Evolutionary conservation across 2,888 invertebrate species (phyloP).

Genomic region (Sarcophaga rosellei): DNA sequence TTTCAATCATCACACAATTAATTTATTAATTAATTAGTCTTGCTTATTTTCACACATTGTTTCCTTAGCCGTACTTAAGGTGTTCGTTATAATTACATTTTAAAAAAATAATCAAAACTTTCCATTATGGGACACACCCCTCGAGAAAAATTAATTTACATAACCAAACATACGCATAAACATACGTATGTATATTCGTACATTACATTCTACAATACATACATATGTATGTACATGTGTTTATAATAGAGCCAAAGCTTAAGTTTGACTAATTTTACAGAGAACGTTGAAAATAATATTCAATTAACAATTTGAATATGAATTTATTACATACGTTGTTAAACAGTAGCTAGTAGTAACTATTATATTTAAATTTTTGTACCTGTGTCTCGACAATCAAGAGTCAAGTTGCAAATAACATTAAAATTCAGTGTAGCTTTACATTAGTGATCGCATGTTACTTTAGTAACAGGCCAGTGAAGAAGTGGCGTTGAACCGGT

Average conservation of each 20-base stretch:
- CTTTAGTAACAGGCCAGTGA: constrained; percentile 23
- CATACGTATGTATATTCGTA: not conserved
- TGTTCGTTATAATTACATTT: constrained; percentile 49
- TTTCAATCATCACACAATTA: not conserved
- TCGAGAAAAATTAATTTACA: constrained; percentile 12
- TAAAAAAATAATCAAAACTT: constrained; percentile 45
- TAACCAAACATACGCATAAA: constrained; percentile 2
- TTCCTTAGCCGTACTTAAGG: constrained; percentile 14
- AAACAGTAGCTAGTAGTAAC: constrained; percentile 19
- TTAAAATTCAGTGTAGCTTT: not conserved
- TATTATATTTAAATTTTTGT: not conserved
- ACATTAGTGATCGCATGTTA: constrained; percentile 31
- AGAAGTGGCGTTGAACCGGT: not conserved
- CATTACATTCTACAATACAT: not conserved
- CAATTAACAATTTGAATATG: constrained; percentile 79
- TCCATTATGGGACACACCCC: constrained; percentile 38
- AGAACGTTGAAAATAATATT: constrained; percentile 74
- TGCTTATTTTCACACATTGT: constrained; percentile 23
- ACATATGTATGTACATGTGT: no score
- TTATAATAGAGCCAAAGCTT: not conserved
- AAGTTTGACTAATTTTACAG: not conserved
- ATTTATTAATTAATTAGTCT: constrained; percentile 18
- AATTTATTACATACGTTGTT: constrained; percentile 73
- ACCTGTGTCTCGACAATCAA: not conserved
- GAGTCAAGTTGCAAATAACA: not conserved